Base-by-base conservation (phyloP, 2,113 vertebrate species). In the Carettochelys insculpta region DNA sequence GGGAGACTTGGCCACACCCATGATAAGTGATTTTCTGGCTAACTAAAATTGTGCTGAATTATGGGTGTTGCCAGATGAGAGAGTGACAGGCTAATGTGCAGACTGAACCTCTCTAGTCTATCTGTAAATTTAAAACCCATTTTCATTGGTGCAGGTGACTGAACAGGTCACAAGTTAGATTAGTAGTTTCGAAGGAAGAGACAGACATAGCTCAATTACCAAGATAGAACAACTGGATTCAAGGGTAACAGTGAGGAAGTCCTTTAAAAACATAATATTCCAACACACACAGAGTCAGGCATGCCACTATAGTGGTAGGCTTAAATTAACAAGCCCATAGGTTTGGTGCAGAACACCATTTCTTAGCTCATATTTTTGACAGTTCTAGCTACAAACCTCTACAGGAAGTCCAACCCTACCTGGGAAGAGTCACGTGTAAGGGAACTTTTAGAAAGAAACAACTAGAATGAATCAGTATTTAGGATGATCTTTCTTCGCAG, bases 161-260 rank as follows among this genome's bases (percentile, higher is more conserved):
- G 6, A 48, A 47, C 82, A 85, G n/a, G 27, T 41, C 29, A 3
- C 52, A 65, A 45, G 65, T 48, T 38, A 29, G n/a, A 80, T 13
- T 48, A 85, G 27, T 6, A 68, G 41, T 65, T 77, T 24, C 0
- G 53, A 58, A 11, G 56, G 51, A 90, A 83, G n/a, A 6, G n/a
- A 43, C 48, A 19, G 6, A 0, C 3, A 81, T 4, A 13, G 3
- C 24, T 22, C n/a, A 13, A 29, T n/a, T 7, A 51, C 3, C 8
- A 77, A 24, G 54, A 27, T 10, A 51, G 43, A 77, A 4, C 7
- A 1, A 27, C 13, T 3, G 0, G 17, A 11, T 51, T 31, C 3
- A 58, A 52, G 47, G 61, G 25, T 1, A 4, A 43, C 17, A 1
- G 41, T 45, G 50, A 0, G 1, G 7, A 16, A 79, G 16, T 4